phyloP scores from a whole-genome alignment of 1,140 invertebrate species.

The Bombus cullumanus region DNA sequence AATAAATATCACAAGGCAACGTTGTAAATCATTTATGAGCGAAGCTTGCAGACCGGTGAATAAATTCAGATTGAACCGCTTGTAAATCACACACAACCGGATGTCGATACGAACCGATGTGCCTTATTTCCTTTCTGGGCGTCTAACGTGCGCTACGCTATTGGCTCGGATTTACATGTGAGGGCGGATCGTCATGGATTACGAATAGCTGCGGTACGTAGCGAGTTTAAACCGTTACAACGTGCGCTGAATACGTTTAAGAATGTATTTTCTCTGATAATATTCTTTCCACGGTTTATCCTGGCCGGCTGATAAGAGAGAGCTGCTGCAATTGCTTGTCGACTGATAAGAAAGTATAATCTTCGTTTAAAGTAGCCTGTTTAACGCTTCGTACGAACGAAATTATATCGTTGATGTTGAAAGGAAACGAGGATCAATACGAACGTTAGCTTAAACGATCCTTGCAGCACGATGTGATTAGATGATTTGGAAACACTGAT shows the following conservation, averaged over 20 bases:
- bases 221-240: constrained; percentile 20
- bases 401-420: not conserved
- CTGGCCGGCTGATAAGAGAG: not conserved
- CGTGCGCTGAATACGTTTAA: constrained; percentile 35
- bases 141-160: not conserved
- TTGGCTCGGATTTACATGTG: constrained; percentile 30
- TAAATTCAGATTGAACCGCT: constrained; percentile 7
- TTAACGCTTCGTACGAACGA: constrained; percentile 3
- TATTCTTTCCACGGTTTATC: constrained; percentile 34
- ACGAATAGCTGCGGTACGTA: not conserved
- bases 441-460: not conserved
- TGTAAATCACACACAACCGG: constrained; percentile 37
- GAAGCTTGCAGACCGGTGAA: not conserved
- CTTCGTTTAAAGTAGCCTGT: not conserved
- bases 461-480: too few relatives aligned
- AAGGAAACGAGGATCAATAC: not conserved
- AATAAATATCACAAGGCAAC: constrained; percentile 7
- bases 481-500: not conserved
- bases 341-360: not conserved
- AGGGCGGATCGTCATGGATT: constrained; percentile 19
- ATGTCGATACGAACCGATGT: constrained; percentile 11
- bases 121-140: constrained; percentile 32
- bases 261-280: constrained; percentile 22
- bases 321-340: constrained; percentile 13
- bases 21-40: not conserved